Base-by-base conservation (phyloP, 2,113 vertebrate species). In the Empidonax alnorum region DNA sequence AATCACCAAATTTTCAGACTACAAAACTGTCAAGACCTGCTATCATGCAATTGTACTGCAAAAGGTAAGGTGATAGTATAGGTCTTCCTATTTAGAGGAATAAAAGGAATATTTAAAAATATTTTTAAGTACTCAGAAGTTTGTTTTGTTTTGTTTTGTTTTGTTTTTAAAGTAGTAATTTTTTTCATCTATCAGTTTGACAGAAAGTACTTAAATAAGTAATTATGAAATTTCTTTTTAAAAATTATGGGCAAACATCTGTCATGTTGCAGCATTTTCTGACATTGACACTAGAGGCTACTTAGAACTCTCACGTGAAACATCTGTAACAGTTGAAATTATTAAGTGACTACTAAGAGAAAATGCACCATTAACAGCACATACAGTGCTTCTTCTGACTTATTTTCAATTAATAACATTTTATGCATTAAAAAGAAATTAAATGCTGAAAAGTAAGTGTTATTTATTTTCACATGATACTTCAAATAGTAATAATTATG, bases 291-390 rank as follows among this genome's bases (percentile, higher is more conserved):
- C 86, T 81, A 84, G 42, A 55, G 49, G 9, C n/a, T 89, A 68
- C 52, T 93, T 82, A 78, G 41, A 49, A 66, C 19, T 71, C 44
- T 62, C 12, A 79, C 71, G 33, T 67, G 46, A 62, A 84, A 67
- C 67, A 77, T 81, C 23, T 80, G 30, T 67, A 94, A 90, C 49
- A 84, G 37, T 21, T 88, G 91, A 56, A 94, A 94, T 88, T 75
- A 74, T 83, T 85, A 83, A 58, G 22, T 74, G 66, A 67, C 75
- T 93, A 72, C 27, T 55, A 66, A 56, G 15, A 85, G 41, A 94
- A 94, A 93, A 81, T 42, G 4, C 35, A 68, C 77, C 37, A 67
- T 80, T 93, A 80, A 58, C 30, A 81, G 12, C 9, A 33, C 10
- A 81, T 61, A 27, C 16, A 87, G 8, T 11, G 17, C 5, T 88